Conservation (phyloP, 1,140 invertebrate genomes). For the Penaeus vannamei region DNA sequence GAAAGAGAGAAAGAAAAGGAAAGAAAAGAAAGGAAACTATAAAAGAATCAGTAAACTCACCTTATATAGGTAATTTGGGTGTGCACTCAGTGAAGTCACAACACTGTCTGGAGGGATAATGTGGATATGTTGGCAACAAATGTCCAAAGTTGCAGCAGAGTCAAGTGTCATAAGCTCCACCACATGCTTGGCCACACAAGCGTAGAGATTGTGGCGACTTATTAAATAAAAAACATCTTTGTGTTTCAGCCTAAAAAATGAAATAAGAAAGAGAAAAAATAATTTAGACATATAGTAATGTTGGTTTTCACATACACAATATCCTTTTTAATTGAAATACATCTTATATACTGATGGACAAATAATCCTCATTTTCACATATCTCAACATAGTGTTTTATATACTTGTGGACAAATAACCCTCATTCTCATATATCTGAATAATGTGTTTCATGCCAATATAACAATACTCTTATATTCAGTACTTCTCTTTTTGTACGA, state of each 20-base stretch:
- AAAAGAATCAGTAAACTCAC: background rate
- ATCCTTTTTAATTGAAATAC: no score
- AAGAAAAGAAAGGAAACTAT: background rate
- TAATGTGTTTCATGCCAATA: no score
- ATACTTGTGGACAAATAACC: no score
- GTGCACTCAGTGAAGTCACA: slow-evolving; percentile 72
- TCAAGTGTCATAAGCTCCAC: slow-evolving; percentile 76
- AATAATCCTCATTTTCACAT: background rate
- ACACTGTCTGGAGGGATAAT: slow-evolving; percentile 74
- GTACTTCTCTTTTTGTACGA: slow-evolving; percentile 38
- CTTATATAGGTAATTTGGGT: slow-evolving; percentile 49
- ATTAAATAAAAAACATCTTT: slow-evolving; percentile 75
- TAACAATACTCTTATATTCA: no score
- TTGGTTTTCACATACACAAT: no score
- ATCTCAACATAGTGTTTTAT: background rate
- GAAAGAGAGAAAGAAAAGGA: no score
- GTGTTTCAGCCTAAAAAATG: slow-evolving; percentile 71
- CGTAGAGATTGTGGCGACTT: slow-evolving; percentile 73
- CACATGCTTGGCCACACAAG: slow-evolving; percentile 74
- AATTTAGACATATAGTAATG: background rate
- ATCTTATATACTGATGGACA: no score
- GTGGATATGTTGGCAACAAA: slow-evolving; percentile 76
- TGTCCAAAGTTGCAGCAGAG: slow-evolving; percentile 72
- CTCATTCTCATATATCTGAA: background rate
- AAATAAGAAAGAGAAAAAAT: background rate